Evolutionary conservation across 2,888 invertebrate genomes (phyloP).

Genomic region (Meiosimyza decipiens): DNA sequence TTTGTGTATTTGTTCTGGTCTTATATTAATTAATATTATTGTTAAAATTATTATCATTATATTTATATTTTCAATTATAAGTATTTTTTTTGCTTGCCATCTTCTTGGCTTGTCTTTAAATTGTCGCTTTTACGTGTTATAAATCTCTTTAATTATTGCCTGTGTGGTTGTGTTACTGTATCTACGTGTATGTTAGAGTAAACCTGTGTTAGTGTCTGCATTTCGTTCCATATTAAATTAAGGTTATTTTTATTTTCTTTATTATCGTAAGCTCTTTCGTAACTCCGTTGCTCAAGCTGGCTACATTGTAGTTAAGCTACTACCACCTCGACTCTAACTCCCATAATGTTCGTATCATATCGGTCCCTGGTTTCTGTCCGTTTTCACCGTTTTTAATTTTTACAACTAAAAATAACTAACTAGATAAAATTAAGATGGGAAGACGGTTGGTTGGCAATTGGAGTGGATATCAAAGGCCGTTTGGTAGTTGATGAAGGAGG

Average conservation of each 20-base stretch:
- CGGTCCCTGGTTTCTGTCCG: constrained; percentile 49
- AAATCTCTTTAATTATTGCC: neutral
- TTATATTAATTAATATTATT: constrained; percentile 38
- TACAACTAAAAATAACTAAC: constrained; percentile 58
- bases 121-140: constrained; percentile 37
- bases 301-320: constrained; percentile 17
- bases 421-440: constrained; percentile 46
- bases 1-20: constrained; percentile 26
- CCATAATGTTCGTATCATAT: constrained; percentile 40
- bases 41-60: constrained; percentile 29
- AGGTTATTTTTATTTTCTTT: constrained; percentile 32
- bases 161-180: constrained; percentile 21
- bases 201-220: constrained; percentile 32
- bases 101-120: constrained; percentile 56
- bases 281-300: constrained; percentile 18
- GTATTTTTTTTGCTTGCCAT: constrained; percentile 56
- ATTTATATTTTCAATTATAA: constrained; percentile 41
- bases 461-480: constrained; percentile 4
- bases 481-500: constrained; percentile 32
- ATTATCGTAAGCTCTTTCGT: constrained; percentile 23
- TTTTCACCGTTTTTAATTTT: constrained; percentile 44
- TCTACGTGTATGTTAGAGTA: constrained; percentile 26
- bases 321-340: constrained; percentile 20
- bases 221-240: constrained; percentile 21
- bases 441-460: constrained; percentile 7